Evolutionary conservation across 2,888 invertebrate species (phyloP).

Genomic region (Leptinotarsa tumamoca): DNA sequence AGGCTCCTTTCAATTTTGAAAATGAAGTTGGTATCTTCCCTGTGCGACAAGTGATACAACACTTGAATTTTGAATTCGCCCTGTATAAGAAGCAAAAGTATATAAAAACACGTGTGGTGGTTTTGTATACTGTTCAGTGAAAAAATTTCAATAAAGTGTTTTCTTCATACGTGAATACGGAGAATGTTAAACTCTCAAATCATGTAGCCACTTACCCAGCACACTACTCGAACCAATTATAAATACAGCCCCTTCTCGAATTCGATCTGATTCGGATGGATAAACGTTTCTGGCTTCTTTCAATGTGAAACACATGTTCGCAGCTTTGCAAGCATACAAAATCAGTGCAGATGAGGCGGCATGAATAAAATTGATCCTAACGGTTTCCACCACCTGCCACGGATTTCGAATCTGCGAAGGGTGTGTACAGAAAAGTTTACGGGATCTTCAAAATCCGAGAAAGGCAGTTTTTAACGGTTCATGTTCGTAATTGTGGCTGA

Average conservation of each 20-base stretch:
- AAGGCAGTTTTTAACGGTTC: neutral
- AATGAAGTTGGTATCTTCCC: no score
- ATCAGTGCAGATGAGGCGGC: conserved; percentile 26
- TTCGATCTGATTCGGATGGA: conserved; percentile 13
- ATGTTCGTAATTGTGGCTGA: neutral
- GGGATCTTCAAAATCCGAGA: conserved; percentile 9
- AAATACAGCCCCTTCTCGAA: conserved; percentile 12
- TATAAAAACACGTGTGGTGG: no score
- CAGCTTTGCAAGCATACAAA: conserved; percentile 18
- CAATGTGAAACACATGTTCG: conserved; percentile 17
- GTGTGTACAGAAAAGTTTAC: conserved; percentile 2
- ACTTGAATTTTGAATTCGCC: no score
- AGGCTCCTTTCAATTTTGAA: no score
- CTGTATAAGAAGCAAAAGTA: no score
- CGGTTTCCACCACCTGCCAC: conserved; percentile 36
- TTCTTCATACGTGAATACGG: no score
- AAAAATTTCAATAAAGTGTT: no score
- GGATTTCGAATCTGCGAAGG: conserved; percentile 25
- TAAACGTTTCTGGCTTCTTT: conserved; percentile 12
- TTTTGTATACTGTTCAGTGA: no score
- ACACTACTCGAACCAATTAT: neutral
- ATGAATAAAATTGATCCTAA: conserved; percentile 28
- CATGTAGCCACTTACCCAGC: neutral
- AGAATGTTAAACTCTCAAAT: neutral
- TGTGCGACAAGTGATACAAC: no score